These are phyloP conservation scores for Sinocyclocheilus anophthalmus DNA, from an alignment of 2,113 vertebrate species.

Conservation along the genomic window DNA sequence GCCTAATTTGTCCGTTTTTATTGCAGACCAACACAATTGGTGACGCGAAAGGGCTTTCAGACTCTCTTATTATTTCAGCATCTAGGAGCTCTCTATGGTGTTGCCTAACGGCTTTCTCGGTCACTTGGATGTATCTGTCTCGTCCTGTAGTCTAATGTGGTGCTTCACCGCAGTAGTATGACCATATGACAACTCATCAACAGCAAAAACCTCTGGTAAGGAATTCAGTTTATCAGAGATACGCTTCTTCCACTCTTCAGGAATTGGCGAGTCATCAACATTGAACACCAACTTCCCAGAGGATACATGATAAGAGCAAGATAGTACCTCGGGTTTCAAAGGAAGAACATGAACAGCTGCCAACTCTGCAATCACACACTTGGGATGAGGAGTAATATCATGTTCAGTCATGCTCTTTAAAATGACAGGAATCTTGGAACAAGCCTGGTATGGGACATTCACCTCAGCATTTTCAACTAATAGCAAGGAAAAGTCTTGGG, in stretches of 20 bases:
- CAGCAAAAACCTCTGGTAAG: slow-evolving; percentile 12
- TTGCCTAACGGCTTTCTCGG: slow-evolving; percentile 30
- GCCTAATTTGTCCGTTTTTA: too few species aligned
- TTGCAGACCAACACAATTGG: too few species aligned
- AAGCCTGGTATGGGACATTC: background rate
- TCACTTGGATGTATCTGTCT: slow-evolving; percentile 37
- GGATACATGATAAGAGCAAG: background rate
- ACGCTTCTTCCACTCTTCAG: background rate
- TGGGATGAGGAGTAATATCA: background rate
- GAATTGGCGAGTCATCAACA: background rate
- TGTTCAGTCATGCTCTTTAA: background rate
- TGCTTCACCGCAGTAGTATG: slow-evolving; percentile 37
- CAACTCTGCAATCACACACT: background rate
- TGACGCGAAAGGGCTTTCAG: too few species aligned
- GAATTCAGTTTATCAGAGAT: background rate
- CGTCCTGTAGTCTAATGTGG: slow-evolving; percentile 26
- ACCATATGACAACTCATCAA: slow-evolving; percentile 11
- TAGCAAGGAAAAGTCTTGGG: background rate
- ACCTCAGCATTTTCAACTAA: background rate
- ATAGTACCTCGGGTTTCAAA: background rate
- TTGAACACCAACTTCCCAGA: background rate
- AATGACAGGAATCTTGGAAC: background rate
- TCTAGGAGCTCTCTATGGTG: slow-evolving; percentile 10
- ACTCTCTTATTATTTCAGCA: too few species aligned
- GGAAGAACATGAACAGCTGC: background rate